These are phyloP conservation scores for Malurus leucopterus DNA, from an alignment of 2,797 vertebrate species.

Conservation along the genomic window DNA sequence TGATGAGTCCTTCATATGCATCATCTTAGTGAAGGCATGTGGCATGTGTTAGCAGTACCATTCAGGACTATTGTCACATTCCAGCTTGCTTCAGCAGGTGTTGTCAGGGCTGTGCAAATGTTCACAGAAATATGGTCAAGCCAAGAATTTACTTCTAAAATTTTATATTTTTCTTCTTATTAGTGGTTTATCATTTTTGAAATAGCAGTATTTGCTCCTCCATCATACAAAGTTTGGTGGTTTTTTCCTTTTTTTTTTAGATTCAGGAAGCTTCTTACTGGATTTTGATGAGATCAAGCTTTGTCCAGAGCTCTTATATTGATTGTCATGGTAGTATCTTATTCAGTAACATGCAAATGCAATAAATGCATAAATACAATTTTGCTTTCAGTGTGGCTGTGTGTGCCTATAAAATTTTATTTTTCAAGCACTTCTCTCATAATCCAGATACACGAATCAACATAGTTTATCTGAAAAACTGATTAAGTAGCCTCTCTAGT, in stretches of 20 bases:
- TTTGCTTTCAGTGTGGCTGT: neutral
- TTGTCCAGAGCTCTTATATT: neutral
- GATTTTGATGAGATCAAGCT: neutral
- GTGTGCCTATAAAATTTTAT: neutral
- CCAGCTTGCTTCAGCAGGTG: neutral
- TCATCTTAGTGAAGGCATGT: neutral
- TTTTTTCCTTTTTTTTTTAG: neutral
- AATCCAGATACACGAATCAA: neutral
- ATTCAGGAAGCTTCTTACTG: neutral
- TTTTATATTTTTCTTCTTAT: neutral
- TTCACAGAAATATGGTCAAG: neutral
- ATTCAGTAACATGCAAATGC: neutral
- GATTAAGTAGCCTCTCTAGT: neutral
- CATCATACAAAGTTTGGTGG: neutral
- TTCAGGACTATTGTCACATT: neutral
- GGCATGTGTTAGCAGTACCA: neutral
- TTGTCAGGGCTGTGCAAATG: neutral
- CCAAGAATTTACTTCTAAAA: neutral
- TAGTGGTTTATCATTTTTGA: neutral
- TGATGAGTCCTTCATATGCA: neutral
- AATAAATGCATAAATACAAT: neutral
- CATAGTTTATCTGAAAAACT: neutral
- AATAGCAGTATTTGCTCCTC: neutral
- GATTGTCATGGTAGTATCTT: neutral
- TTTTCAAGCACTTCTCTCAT: neutral